A percentile compares a stretch with the other conserved stretches of the same genome.
These are phyloP conservation scores for Agraylea sexmaculata DNA, from an alignment of 1,140 invertebrate species.

Conservation along the genomic window DNA sequence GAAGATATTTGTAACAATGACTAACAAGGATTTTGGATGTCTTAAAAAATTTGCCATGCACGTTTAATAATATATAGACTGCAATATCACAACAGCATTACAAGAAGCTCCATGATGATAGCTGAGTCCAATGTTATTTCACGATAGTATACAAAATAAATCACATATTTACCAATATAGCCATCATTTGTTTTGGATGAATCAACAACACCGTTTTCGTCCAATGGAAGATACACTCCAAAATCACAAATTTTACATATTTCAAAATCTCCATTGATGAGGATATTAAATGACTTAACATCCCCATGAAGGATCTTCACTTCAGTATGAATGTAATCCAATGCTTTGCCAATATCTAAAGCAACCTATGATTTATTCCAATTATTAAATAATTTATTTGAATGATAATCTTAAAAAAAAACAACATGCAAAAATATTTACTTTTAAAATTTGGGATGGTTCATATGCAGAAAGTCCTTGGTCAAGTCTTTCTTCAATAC, in stretches of 20 bases:
- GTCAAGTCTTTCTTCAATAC: conserved; percentile 59
- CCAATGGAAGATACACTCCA: conserved; percentile 62
- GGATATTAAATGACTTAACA: conserved; percentile 72
- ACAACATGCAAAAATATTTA: conserved; percentile 20
- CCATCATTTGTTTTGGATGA: conserved; percentile 33
- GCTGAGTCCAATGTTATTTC: no score
- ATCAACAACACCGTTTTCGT: conserved; percentile 49
- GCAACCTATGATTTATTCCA: conserved; percentile 35
- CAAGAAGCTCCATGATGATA: no score
- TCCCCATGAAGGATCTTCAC: conserved; percentile 68
- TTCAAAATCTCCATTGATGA: conserved; percentile 61
- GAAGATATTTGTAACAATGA: no score
- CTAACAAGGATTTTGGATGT: no score
- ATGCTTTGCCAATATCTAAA: conserved; percentile 53
- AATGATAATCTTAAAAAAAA: no score
- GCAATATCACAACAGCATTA: no score
- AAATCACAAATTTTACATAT: conserved; percentile 76
- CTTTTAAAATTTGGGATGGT: conserved; percentile 50
- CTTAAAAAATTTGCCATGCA: no score
- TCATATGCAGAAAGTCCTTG: conserved; percentile 45
- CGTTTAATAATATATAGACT: no score
- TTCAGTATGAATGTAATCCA: conserved; percentile 68
- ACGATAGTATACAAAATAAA: conserved; percentile 35
- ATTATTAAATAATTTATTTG: conserved; percentile 8
- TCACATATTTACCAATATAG: conserved; percentile 41